Evolutionary conservation across 30 jellyfish, hydroid and myxozoan genomes (phyloP).

Genomic region (Turritopsis dohrnii): DNA sequence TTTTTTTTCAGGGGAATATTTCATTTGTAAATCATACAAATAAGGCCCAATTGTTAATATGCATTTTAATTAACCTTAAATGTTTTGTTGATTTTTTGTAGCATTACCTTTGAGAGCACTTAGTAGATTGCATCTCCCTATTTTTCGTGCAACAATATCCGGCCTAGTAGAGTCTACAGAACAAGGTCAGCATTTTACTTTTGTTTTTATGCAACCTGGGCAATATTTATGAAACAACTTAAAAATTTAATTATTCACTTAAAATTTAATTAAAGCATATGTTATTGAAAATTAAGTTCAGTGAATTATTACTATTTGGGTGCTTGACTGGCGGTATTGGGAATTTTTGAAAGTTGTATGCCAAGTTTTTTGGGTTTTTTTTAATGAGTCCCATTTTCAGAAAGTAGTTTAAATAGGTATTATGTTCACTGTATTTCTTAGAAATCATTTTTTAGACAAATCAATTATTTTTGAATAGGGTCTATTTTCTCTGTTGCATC

Average conservation of each 20-base stretch:
- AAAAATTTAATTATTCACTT: not conserved
- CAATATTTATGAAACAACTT: no score
- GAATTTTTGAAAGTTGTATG: no score
- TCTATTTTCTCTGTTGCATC: constrained; percentile 61
- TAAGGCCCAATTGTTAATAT: not conserved
- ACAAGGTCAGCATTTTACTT: constrained; percentile 46
- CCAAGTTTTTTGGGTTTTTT: no score
- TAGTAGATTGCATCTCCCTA: constrained; percentile 28
- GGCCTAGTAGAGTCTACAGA: constrained; percentile 60
- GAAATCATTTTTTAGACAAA: not conserved
- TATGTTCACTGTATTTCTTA: not conserved
- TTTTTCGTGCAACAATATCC: constrained; percentile 57
- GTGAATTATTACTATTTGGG: no score
- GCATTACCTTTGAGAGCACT: not conserved
- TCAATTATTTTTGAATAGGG: constrained; percentile 26
- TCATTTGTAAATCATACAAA: not conserved
- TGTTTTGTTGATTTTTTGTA: not conserved
- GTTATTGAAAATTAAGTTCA: no score
- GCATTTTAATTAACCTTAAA: not conserved
- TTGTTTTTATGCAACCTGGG: no score
- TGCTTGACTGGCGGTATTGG: no score
- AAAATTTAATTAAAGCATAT: not conserved
- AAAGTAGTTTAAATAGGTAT: no score
- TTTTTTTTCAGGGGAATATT: not conserved
- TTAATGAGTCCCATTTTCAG: no score